Base-by-base conservation (phyloP, 35 echinoderm and acorn worm species). In the Holothuria glaberrima region DNA sequence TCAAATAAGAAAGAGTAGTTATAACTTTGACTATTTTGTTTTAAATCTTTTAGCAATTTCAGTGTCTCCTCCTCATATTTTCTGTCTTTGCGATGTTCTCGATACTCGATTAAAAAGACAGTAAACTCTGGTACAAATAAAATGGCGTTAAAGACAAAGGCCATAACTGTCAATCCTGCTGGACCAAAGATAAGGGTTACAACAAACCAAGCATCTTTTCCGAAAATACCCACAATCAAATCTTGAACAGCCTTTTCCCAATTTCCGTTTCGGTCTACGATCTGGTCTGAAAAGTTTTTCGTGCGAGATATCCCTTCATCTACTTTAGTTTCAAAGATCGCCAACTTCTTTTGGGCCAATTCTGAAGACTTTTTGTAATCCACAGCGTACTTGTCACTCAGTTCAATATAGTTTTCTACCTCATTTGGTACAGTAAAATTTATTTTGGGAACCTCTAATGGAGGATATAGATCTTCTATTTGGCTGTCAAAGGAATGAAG, bases 201-300 rank as follows among this genome's bases (percentile, higher is more conserved):
- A 6, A 75, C 71, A 9, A 75, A 38, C 71, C 71, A 75, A 36
- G 36, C 71, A 41, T 75, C 71, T 2, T 75, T 34, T 14, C 71
- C 71, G 19, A 75, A 75, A 30, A 75, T 14, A 30, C 35, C 71
- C 9, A 16, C 36, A 7, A 75, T 30, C 10, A 75, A 20, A 20
- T 75, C 26, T 12, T 36, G 26, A 28, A 75, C 18, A 6, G 26
- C 71, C 21, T 75, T 75, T 7, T 75, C 32, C 71, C 71, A 75
- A 36, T 36, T 0, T 12, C 26, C 9, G 2, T 30, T 75, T 41
- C 71, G 31, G 36, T 75, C 32, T 36, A 75, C 26, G 10, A 75
- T 36, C 21, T 75, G 71, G 30, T 75, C 71, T 12, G 71, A 75
- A 75, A 75, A 75, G 32, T 75, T 75, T 46, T 75, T 75, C 6